Base-by-base conservation (phyloP, 2,888 invertebrate species). In the Apamea crenata region DNA sequence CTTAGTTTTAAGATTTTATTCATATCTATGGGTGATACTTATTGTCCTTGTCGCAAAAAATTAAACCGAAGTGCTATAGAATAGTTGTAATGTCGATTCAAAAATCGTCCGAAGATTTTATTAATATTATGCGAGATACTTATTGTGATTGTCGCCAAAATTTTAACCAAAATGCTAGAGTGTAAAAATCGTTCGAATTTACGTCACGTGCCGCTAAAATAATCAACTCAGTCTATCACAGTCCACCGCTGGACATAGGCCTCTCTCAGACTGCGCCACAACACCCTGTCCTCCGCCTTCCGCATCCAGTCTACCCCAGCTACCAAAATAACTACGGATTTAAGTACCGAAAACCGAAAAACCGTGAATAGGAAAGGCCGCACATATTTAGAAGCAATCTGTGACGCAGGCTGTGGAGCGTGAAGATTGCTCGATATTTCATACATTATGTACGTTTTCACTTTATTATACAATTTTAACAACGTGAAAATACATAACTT, bases 401-500 rank as follows among this genome's bases (percentile, higher is more conserved):
- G 29, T 74, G 47, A 80, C 40, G 73, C 36, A 50, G 71, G 67
- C 74, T 50, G 59, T 84, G 77, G 21, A 84, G 81, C 87, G 87
- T 87, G 67, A 84, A 86, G 66, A 84, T 78, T 78, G 77, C 32
- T 86, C 56, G 80, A 87, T 84, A 77, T 87, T 84, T 84, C 67
- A 81, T 72, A 68, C 75, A 74, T 74, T 71, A 81, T 32, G 16
- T 73, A 50, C 61, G 77, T 80, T 85, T 87, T 85, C 84, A 80
- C 84, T 80, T 59, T 44, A n/a, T 80, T 66, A 68, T n/a, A 85
- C 80, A 82, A 82, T 73, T 63, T 82, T 50, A 61, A 44, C 68
- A 59, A 69, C 73, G 74, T 73, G 73, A 73, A 80, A 85, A 80
- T 29, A 53, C 32, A 69, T 72, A 67, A 53, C 44, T 66, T n/a